These are phyloP conservation scores for Lampropteryx suffumata DNA, from an alignment of 2,888 invertebrate species.

Conservation along the genomic window DNA sequence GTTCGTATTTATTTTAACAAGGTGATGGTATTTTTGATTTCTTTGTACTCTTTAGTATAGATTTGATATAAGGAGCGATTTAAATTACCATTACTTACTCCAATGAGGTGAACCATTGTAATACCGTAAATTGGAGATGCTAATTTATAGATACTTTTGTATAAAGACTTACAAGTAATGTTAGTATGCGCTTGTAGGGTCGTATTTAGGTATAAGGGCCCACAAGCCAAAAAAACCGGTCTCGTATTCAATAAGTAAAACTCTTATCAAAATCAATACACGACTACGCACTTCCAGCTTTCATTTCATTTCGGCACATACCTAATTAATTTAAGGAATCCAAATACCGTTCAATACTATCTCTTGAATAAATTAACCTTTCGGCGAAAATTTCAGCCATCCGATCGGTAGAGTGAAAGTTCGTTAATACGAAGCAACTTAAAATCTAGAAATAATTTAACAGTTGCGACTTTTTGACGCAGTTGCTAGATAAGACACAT, in stretches of 20 bases:
- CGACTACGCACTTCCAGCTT: conserved; percentile 11
- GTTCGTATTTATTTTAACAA: conserved; percentile 7
- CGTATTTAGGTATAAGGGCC: too few species aligned
- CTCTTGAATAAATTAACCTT: conserved; percentile 40
- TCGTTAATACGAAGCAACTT: conserved; percentile 45
- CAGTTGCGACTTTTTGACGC: conserved; percentile 4
- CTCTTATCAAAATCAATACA: conserved; percentile 13
- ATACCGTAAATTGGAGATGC: too few species aligned
- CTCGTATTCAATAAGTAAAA: conserved; percentile 8
- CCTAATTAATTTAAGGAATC: conserved; percentile 33
- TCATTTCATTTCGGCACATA: conserved; percentile 19
- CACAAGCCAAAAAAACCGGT: background rate
- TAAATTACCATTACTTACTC: too few species aligned
- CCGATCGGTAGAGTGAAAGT: conserved; percentile 51
- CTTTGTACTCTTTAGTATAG: too few species aligned
- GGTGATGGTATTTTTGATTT: background rate
- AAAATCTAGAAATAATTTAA: conserved; percentile 20
- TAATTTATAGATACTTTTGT: too few species aligned
- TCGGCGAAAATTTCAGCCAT: conserved; percentile 39
- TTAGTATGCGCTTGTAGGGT: too few species aligned
- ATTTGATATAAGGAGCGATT: too few species aligned
- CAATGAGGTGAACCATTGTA: too few species aligned
- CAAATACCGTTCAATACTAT: conserved; percentile 36
- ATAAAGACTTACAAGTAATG: too few species aligned
- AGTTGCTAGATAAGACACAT: background rate